These are phyloP conservation scores for Neodiprion pinetum DNA, from an alignment of 1,140 invertebrate genomes.

Conservation along the genomic window DNA sequence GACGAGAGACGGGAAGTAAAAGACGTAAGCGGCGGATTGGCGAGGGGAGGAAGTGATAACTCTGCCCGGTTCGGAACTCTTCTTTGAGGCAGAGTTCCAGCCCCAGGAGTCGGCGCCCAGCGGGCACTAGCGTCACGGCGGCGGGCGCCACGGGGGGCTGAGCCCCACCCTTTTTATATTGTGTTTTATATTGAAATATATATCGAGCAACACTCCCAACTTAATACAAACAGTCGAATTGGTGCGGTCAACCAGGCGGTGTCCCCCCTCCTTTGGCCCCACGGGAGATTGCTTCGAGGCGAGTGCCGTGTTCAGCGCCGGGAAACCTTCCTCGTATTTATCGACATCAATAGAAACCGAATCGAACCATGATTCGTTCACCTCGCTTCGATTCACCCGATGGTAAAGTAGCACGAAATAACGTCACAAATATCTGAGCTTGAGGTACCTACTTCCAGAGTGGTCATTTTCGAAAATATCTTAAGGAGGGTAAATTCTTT, in stretches of 20 bases:
- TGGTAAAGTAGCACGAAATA: too few species aligned
- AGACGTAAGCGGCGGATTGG: background rate
- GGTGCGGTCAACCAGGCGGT: background rate
- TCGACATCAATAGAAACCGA: background rate
- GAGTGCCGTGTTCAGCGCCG: background rate
- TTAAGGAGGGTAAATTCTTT: too few species aligned
- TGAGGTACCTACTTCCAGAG: too few species aligned
- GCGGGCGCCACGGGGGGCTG: constrained; percentile 12
- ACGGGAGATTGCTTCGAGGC: background rate
- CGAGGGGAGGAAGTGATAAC: constrained; percentile 10
- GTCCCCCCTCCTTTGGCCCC: background rate
- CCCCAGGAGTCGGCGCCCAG: background rate
- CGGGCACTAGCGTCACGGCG: constrained; percentile 13
- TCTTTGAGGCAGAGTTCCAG: background rate
- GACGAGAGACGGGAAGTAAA: background rate
- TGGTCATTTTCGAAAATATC: too few species aligned
- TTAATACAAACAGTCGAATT: constrained; percentile 6
- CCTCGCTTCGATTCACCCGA: background rate
- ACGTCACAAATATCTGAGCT: too few species aligned
- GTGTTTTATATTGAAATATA: constrained; percentile 18
- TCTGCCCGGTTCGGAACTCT: background rate
- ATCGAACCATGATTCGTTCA: background rate
- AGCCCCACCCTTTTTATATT: constrained; percentile 15
- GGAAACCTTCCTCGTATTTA: background rate
- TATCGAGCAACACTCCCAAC: constrained; percentile 10